phyloP scores from a whole-genome alignment of 2,888 invertebrate species.

The Sinhomidia bicolor region DNA sequence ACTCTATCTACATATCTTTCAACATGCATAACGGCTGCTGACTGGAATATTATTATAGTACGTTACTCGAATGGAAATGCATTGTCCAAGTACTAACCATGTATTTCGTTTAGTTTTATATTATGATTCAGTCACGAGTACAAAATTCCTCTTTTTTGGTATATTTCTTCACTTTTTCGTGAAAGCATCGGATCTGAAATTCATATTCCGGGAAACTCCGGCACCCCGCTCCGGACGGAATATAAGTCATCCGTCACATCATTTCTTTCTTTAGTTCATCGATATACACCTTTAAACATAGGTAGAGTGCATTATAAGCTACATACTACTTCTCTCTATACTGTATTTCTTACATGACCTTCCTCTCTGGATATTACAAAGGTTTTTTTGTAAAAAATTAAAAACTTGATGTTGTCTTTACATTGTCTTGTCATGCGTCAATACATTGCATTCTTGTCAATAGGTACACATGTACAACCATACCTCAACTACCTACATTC shows the following conservation, averaged over 20 bases:
- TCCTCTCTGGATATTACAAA: too few relatives aligned
- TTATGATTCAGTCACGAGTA: neutral
- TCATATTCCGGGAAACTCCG: slow-evolving; percentile 72
- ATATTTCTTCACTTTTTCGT: slow-evolving; percentile 40
- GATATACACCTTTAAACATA: too few relatives aligned
- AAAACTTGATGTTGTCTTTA: too few relatives aligned
- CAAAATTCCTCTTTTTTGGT: neutral
- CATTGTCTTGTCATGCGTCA: too few relatives aligned
- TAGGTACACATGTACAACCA: too few relatives aligned
- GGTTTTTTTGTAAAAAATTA: too few relatives aligned
- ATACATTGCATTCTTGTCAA: too few relatives aligned
- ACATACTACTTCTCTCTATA: too few relatives aligned
- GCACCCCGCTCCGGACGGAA: neutral
- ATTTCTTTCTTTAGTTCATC: neutral
- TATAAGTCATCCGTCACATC: neutral
- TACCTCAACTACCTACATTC: too few relatives aligned
- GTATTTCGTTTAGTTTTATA: neutral
- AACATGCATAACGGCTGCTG: neutral
- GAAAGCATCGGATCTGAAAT: slow-evolving; percentile 60
- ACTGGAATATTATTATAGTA: too few relatives aligned
- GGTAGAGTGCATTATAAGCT: too few relatives aligned
- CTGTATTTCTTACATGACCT: too few relatives aligned
- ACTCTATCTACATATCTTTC: neutral
- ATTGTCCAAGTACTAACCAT: neutral
- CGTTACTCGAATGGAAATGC: neutral